Base-by-base conservation (phyloP, 2,888 invertebrate genomes). In the Diplolepis rosae region DNA sequence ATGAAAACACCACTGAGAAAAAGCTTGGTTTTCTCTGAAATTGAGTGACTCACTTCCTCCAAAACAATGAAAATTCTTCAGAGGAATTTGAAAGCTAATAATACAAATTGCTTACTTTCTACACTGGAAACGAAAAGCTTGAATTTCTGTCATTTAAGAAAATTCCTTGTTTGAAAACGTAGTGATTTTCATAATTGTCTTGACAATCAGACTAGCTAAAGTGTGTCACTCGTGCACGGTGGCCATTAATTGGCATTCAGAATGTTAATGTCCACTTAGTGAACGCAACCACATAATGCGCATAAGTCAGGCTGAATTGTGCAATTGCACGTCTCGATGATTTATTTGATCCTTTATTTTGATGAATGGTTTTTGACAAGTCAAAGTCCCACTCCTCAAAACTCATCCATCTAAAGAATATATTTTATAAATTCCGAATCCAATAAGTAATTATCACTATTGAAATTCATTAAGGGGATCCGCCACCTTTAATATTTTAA, bases 251-350 rank as follows among this genome's bases (percentile, higher is more conserved):
- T 54, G 54, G 15, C 32, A 54, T 54, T 54, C 32, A 54, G 32
- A 54, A 54, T 54, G 9, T 54, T 54, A 54, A 54, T 54, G 18
- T 1, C 54, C 54, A 32, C 54, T 32, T 54, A 32, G 52, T 52
- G 9, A 15, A 52, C 52, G 52, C 28, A 52, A 52, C 52, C 52
- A 28, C 15, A 52, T 52, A 52, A 30, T 52, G 52, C 28, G 15
- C 28, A 30, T 15, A 52, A 52, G 28, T 7, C 32, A 32, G 11
- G 28, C 22, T 32, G 32, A 22, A 54, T 54, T 54, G 18, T 11
- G 32, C 54, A 54, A 54, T 54, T 30, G 32, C 18, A 32, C 30
- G 32, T 6, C 15, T 4, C 15, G 15, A 30, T 28, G 28, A 54
- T 54, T 54, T 54, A 54, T 27, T 13, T 4, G 9, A 45, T 15